Evolutionary conservation across 2,113 vertebrate genomes (phyloP).

Genomic region (Chaetodon auriga): DNA sequence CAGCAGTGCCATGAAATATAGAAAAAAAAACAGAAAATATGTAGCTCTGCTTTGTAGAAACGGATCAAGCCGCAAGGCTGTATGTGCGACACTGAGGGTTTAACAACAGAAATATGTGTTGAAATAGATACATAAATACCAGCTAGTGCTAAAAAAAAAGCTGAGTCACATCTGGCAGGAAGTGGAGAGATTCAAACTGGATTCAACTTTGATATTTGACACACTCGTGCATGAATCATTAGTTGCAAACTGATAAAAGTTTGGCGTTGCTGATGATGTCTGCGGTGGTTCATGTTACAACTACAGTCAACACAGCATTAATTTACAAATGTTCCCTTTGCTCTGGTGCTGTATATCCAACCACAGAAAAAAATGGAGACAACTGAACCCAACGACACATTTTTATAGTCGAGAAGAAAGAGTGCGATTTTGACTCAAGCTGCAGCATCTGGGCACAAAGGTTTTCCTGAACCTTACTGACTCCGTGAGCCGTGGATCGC

Average conservation of each 20-base stretch:
- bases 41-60: background rate
- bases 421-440: background rate
- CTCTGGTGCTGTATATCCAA: too few relatives aligned
- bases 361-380: too few relatives aligned
- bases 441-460: background rate
- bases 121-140: background rate
- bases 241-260: background rate
- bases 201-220: background rate
- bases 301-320: background rate
- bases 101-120: background rate
- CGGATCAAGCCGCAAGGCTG: constrained; percentile 1
- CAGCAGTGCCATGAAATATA: constrained; percentile 1
- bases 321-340: background rate
- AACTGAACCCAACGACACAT: too few relatives aligned
- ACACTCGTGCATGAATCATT: background rate
- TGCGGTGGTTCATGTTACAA: background rate
- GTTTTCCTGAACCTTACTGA: background rate
- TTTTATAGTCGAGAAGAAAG: too few relatives aligned
- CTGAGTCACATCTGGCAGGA: background rate
- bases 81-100: background rate
- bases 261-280: background rate
- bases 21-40: background rate
- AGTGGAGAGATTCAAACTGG: background rate
- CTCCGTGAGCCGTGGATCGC: background rate
- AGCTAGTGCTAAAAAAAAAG: background rate